Base-by-base conservation (phyloP, 2,797 vertebrate species). In the Notoglanidium macrostoma region DNA sequence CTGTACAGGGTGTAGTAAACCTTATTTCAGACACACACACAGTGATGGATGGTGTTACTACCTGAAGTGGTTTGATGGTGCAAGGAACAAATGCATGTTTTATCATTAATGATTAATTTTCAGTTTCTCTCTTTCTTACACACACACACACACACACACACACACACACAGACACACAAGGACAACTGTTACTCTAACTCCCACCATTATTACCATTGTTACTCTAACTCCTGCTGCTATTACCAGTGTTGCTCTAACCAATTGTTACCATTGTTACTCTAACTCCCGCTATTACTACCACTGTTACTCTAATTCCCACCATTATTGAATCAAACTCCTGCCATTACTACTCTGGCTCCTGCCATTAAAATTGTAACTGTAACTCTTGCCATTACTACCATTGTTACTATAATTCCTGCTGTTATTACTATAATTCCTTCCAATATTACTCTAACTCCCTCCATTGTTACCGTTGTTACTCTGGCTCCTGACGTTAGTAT, bases 21-120 rank as follows among this genome's bases (percentile, higher is more conserved):
- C 1, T 72, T 44, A 72, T 44, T 73, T 73, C 72, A 49, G 0
- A 51, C 14, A n/a, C 46, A 76, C 83, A 74, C 81, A 83, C 84
- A 65, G 46, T 46, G 46, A 46, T 46, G 3, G 3, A 46, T 46
- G n/a, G n/a, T 46, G 7, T 46, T 46, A 46, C 7, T 46, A 46
- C 83, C 88, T 87, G 63, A 73, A 88, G 88, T 80, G 85, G 83
- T 89, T 87, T 91, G 77, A 88, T 86, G 85, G 88, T 87, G 87
- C 19, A 88, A 67, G 89, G 74, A 82, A 87, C 73, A 86, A 88
- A 84, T 84, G 86, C 87, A 89, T 82, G 88, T 87, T 88, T 86
- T 87, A 87, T 91, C 87, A 88, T 88, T 72, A 72, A 72, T 72
- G 35, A 72, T 35, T 35, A 68, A 68, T 59, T 59, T 12, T 12